Evolutionary conservation across 2,113 vertebrate species (phyloP).

Genomic region (Turdus rufiventris): DNA sequence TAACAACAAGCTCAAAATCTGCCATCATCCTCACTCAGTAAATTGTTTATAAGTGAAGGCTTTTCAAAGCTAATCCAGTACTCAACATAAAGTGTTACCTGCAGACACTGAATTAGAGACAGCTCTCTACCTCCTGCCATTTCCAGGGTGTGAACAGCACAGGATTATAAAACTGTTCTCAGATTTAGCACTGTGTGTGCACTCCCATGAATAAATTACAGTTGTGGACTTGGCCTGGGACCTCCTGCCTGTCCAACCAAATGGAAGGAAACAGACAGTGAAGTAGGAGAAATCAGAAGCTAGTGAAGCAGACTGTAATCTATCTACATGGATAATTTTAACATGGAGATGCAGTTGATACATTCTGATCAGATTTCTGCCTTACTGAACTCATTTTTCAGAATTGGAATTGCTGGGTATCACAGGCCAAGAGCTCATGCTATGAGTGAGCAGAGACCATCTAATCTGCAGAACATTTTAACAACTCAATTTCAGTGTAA

Average conservation of each 20-base stretch:
- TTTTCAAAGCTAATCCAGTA: background rate
- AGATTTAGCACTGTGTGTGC: background rate
- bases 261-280: background rate
- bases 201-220: background rate
- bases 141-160: background rate
- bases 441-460: background rate
- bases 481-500: background rate
- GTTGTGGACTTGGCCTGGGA: background rate
- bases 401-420: background rate
- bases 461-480: constrained; percentile 2
- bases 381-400: background rate
- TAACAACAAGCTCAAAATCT: background rate
- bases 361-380: background rate
- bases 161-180: background rate
- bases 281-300: background rate
- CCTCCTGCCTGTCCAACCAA: background rate
- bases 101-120: background rate
- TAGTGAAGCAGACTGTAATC: background rate
- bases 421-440: background rate
- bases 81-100: background rate
- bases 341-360: background rate
- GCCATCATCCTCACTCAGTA: background rate
- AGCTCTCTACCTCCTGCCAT: background rate
- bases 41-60: background rate
- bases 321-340: background rate